Evolutionary conservation across 2,113 vertebrate genomes (phyloP).

Genomic region (Grammomys surdaster): DNA sequence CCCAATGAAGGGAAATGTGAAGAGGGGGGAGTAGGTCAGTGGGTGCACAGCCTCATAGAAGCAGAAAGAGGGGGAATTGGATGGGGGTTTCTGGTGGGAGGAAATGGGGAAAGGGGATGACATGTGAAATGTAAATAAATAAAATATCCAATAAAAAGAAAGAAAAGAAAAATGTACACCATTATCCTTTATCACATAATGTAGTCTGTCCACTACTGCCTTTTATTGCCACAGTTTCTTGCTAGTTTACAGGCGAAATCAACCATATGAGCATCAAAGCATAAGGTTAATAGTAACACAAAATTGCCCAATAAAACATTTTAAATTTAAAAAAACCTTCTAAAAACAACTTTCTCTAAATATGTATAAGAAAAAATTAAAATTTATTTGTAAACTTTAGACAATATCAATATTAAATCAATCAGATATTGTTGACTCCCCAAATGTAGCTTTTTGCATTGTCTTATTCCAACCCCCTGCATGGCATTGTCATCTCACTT

Average conservation of each 20-base stretch:
- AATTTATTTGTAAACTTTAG: not conserved
- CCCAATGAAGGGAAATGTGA: too few species aligned
- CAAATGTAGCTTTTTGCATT: not conserved
- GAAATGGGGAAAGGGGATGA: not conserved
- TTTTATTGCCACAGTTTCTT: not conserved
- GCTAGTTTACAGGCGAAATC: not conserved
- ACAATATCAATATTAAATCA: not conserved
- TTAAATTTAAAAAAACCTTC: not conserved
- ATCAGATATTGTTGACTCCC: not conserved
- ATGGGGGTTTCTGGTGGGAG: too few species aligned
- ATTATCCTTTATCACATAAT: accelerated
- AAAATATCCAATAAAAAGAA: not conserved
- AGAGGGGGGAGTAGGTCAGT: too few species aligned
- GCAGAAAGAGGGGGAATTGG: too few species aligned
- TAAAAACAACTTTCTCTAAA: not conserved
- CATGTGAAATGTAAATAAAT: not conserved
- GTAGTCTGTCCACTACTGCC: not conserved
- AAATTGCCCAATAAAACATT: not conserved
- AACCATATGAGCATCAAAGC: not conserved
- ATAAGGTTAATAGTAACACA: not conserved
- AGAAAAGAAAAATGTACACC: not conserved
- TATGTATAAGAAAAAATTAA: not conserved
- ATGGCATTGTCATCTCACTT: not conserved
- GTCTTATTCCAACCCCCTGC: not conserved
- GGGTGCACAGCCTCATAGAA: too few species aligned